Evolutionary conservation across 2,113 vertebrate genomes (phyloP).

Genomic region (Nothocercus nigrocapillus): DNA sequence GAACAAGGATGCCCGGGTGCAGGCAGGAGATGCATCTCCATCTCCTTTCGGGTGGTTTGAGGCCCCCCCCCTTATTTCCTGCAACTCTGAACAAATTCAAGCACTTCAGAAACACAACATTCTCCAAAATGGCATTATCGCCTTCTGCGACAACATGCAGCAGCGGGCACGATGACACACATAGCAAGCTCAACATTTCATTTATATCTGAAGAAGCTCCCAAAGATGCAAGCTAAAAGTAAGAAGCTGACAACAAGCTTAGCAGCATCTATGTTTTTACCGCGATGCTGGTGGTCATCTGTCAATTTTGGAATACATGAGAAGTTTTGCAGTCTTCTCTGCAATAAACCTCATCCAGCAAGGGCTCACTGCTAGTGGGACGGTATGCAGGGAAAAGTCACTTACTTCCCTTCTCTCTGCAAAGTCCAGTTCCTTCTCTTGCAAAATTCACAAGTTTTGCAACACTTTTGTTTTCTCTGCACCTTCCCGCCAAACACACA

Average conservation of each 20-base stretch:
- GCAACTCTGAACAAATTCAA: fast-evolving
- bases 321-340: not conserved
- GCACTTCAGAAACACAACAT: fast-evolving
- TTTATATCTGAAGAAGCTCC: not conserved
- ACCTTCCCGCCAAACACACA: too few species aligned
- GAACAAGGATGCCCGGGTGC: not conserved
- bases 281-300: not conserved
- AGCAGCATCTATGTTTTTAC: not conserved
- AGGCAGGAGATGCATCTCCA: not conserved
- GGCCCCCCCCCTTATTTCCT: not conserved
- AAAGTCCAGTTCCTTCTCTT: not conserved
- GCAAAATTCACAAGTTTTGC: not conserved
- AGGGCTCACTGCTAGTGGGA: not conserved
- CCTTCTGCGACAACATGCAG: not conserved
- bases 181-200: not conserved
- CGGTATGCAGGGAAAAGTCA: not conserved
- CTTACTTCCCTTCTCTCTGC: not conserved
- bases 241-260: not conserved
- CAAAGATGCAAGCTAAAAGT: not conserved
- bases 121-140: fast-evolving
- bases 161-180: fast-evolving
- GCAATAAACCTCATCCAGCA: not conserved
- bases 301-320: not conserved
- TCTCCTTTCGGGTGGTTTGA: not conserved
- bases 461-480: not conserved